These are phyloP conservation scores for Chanos chanos DNA, from an alignment of 2,797 vertebrate species.

Conservation along the genomic window DNA sequence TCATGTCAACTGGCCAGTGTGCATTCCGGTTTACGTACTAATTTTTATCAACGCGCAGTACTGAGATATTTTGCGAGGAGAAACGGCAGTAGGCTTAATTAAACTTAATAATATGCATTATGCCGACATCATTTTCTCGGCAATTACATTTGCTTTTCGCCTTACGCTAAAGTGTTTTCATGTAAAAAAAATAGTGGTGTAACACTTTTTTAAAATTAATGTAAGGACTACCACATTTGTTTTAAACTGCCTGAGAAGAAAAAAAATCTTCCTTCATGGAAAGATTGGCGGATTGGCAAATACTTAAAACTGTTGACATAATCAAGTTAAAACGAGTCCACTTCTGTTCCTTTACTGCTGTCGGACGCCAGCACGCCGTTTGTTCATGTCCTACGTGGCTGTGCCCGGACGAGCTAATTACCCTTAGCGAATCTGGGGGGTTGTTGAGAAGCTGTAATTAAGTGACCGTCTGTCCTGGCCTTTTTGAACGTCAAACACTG, in stretches of 20 bases:
- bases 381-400: constrained; percentile 49
- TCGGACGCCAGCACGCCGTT: constrained; percentile 44
- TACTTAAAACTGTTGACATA: constrained; percentile 10
- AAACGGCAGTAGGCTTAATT: too few species aligned
- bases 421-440: constrained; percentile 50
- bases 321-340: neutral
- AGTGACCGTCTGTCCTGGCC: constrained; percentile 36
- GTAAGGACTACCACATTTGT: neutral
- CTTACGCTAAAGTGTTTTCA: too few species aligned
- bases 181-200: neutral
- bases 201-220: too few species aligned
- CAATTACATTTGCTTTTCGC: too few species aligned
- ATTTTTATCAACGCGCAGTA: too few species aligned
- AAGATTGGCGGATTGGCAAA: too few species aligned
- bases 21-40: neutral
- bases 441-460: constrained; percentile 58
- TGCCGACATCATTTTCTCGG: too few species aligned
- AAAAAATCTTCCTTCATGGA: too few species aligned
- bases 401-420: constrained; percentile 52
- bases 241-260: neutral
- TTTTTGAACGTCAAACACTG: constrained; percentile 39
- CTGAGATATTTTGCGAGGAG: too few species aligned
- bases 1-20: constrained; percentile 16
- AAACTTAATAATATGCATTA: too few species aligned
- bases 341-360: constrained; percentile 22